phyloP scores from a whole-genome alignment of 2,113 vertebrate genomes.

The Protobothrops mucrosquamatus region DNA sequence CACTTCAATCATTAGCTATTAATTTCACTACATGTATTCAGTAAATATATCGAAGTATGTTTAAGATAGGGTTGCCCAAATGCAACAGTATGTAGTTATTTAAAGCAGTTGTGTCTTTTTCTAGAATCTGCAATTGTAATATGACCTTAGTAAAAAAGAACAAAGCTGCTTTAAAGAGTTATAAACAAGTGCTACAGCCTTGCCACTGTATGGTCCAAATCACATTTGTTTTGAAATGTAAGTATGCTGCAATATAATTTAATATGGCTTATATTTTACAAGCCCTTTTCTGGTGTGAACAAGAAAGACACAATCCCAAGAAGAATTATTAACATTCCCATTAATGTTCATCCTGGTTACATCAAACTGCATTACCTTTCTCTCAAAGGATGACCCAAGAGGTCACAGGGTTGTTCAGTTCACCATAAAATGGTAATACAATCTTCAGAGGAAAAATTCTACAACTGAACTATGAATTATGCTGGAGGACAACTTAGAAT shows the following conservation, averaged over 20 bases:
- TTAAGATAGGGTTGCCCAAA: neutral
- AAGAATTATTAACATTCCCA: neutral
- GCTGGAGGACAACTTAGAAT: neutral
- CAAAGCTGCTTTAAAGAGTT: neutral
- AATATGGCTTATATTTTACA: neutral
- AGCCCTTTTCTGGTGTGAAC: neutral
- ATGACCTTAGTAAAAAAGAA: neutral
- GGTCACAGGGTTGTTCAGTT: neutral
- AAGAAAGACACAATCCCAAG: neutral
- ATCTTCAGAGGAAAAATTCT: neutral
- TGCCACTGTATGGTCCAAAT: neutral
- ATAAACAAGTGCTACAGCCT: neutral
- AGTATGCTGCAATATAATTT: neutral
- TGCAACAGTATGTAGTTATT: neutral
- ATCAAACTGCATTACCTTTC: neutral
- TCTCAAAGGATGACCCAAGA: neutral
- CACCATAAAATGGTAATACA: neutral
- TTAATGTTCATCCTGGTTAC: neutral
- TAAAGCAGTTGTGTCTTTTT: neutral
- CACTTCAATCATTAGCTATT: neutral
- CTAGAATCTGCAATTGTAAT: neutral
- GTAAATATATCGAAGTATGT: neutral
- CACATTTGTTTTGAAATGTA: neutral
- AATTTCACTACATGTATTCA: neutral
- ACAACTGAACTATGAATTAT: neutral